Percentiles rank a stretch among this genome's conserved stretches.
These are phyloP conservation scores for Drosophila equinoxialis DNA, from an alignment of 1,140 invertebrate species.

Conservation along the genomic window DNA sequence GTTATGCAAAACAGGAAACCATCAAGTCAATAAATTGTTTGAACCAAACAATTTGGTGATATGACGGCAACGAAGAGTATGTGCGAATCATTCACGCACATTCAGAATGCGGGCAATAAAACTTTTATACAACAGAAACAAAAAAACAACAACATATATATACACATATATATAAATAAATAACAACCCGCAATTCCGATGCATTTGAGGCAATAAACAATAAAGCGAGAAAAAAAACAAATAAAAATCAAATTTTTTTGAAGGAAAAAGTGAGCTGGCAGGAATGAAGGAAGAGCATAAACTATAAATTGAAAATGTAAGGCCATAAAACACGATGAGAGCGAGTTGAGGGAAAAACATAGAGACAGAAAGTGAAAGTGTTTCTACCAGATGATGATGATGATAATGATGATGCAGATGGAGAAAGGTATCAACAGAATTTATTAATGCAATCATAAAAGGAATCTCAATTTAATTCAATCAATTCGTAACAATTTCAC, in stretches of 20 bases:
- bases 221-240: constrained; percentile 5
- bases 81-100: constrained; percentile 35
- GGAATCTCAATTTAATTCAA: constrained; percentile 79
- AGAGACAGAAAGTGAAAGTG: constrained; percentile 9
- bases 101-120: constrained; percentile 38
- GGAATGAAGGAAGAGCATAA: constrained; percentile 36
- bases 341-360: constrained; percentile 1
- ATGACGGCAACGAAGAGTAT: constrained; percentile 17
- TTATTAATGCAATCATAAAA: constrained; percentile 75
- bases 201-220: constrained; percentile 49
- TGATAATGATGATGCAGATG: constrained; percentile 8
- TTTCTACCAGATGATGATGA: constrained; percentile 2
- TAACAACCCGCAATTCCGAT: constrained; percentile 28
- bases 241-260: too few species aligned
- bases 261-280: background rate
- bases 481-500: constrained; percentile 51
- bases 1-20: constrained; percentile 12
- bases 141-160: background rate
- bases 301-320: constrained; percentile 63
- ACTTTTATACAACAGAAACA: constrained; percentile 27
- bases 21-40: constrained; percentile 54
- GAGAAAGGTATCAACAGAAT: constrained; percentile 36
- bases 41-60: constrained; percentile 39
- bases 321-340: constrained; percentile 54
- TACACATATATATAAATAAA: too few species aligned